Base-by-base conservation (phyloP, 2,797 vertebrate genomes). In the Graptemys geographica region DNA sequence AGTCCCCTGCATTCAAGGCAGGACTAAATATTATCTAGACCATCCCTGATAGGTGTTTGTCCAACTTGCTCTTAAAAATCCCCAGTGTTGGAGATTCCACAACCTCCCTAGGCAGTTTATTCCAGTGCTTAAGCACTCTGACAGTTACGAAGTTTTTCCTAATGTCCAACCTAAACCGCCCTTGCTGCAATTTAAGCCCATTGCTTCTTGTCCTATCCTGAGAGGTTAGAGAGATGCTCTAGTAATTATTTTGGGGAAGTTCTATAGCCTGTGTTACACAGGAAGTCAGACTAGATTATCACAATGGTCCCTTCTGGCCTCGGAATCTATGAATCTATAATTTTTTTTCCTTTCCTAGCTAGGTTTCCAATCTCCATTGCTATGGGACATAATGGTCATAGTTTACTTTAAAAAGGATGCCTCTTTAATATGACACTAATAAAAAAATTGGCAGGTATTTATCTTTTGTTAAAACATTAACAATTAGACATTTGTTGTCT, bases 401-500 rank as follows among this genome's bases (percentile, higher is more conserved):
- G 27, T 31, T 82, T 56, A 27, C 27, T 47, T 49, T 78, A 31
- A 78, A 78, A 49, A 49, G 25, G 74, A 19, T 82, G 10, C 41
- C 15, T 59, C 55, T 47, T 47, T 37, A 9, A 82, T 44, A 44
- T 44, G 80, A 11, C 27, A 18, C 9, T 11, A 8, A 41, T 82
- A 57, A 82, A 12, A 81, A 55, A 44, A 53, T 53, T 79, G 47
- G 44, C 7, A 31, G 27, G 47, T 47, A 47, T 79, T 78, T 79
- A 9, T 28, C 47, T 79, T 49, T 79, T 79, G 4, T 47, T 19
- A 21, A 82, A 78, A 94, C 56, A 69, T 56, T 56, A 87, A 41
- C 81, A 86, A 90, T 79, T 91, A 84, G 74, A 83, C 27, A 79
- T 89, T 93, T 69, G 62, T 92, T 76, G 18, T 82, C 79, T 88